phyloP scores from a whole-genome alignment of 2,113 vertebrate genomes.

The Montifringilla adamsi region DNA sequence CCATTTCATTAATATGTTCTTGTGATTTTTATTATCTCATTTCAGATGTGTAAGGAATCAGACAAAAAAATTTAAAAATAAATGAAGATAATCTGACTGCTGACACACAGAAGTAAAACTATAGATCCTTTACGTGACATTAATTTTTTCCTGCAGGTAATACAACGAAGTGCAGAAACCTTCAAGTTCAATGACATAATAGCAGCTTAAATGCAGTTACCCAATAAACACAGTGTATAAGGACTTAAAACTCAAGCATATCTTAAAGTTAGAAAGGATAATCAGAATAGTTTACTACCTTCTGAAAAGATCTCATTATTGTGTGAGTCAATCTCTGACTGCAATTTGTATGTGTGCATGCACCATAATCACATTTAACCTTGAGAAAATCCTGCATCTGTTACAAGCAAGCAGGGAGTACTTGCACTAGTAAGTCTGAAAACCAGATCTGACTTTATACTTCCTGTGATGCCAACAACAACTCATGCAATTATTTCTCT shows the following conservation, averaged over 20 bases:
- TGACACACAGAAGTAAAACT: background rate
- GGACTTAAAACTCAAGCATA: constrained; percentile 12
- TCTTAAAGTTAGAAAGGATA: constrained; percentile 32
- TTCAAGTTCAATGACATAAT: constrained; percentile 4
- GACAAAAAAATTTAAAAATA: background rate
- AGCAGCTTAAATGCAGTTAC: constrained; percentile 19
- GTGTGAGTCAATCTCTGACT: constrained; percentile 48
- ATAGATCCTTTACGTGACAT: background rate
- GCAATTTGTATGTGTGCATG: background rate
- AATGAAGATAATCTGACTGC: background rate
- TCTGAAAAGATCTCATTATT: constrained; percentile 45
- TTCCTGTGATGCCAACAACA: constrained; percentile 30
- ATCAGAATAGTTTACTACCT: constrained; percentile 13
- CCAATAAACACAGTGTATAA: background rate
- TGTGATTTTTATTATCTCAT: constrained; percentile 13
- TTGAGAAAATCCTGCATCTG: constrained; percentile 51
- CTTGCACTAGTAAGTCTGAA: constrained; percentile 28
- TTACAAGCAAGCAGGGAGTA: constrained; percentile 27
- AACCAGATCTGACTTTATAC: constrained; percentile 39
- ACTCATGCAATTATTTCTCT: constrained; percentile 32
- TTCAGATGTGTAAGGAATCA: background rate
- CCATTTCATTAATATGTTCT: constrained; percentile 6
- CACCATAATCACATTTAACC: constrained; percentile 50
- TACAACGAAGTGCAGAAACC: background rate
- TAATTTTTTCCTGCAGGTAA: constrained; percentile 13